Percentiles rank a stretch among this genome's conserved stretches.
phyloP scores from a whole-genome alignment of 2,888 invertebrate genomes.

The Melipona beecheii region DNA sequence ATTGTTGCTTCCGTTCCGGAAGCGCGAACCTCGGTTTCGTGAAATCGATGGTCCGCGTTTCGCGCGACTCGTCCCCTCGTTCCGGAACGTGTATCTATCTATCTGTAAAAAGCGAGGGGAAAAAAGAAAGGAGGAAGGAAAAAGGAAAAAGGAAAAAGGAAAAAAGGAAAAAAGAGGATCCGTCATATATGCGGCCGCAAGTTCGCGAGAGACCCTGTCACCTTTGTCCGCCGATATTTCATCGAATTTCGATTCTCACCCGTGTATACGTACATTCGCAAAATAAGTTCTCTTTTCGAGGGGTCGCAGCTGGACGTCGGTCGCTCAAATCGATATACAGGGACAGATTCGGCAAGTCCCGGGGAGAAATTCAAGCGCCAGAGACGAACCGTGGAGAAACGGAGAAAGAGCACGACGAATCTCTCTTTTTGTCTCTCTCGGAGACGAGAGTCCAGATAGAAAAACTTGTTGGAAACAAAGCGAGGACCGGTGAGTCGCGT shows the following conservation, averaged over 20 bases:
- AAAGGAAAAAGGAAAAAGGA: background rate
- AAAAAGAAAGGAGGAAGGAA: background rate
- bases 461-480: no score
- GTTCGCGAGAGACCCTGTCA: background rate
- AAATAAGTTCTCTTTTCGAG: slow-evolving; percentile 20
- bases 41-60: background rate
- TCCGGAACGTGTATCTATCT: background rate
- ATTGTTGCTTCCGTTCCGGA: background rate
- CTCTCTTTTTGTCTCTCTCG: background rate
- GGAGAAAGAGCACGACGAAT: background rate
- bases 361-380: background rate
- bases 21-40: background rate
- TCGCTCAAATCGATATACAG: background rate
- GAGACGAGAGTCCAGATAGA: background rate
- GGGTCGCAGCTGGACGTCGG: slow-evolving; percentile 19
- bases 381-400: background rate
- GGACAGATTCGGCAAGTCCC: slow-evolving; percentile 1
- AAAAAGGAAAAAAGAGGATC: background rate
- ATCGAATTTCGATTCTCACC: slow-evolving; percentile 20
- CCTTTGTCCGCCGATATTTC: slow-evolving; percentile 1
- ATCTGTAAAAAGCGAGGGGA: background rate
- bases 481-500: background rate
- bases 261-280: slow-evolving; percentile 13
- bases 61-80: background rate
- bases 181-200: background rate